Percentiles rank a stretch among this genome's conserved stretches.
Conservation (phyloP, 2,797 vertebrate species). For the Euphonia xanthogaster region DNA sequence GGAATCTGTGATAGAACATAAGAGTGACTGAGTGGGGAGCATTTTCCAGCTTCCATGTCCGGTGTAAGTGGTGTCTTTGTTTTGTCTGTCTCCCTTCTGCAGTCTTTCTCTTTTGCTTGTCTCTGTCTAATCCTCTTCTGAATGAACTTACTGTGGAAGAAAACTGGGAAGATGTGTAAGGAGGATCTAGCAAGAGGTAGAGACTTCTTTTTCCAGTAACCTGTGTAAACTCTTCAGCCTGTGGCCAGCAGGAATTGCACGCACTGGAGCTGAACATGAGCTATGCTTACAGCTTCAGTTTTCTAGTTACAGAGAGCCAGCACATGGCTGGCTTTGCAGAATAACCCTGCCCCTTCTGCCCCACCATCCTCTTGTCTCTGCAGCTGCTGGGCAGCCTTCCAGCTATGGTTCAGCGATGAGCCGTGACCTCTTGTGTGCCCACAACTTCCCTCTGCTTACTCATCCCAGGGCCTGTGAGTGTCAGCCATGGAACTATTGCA, state of each 20-base stretch:
- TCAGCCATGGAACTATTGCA: background rate
- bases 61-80: background rate
- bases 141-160: background rate
- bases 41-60: background rate
- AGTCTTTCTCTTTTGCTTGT: background rate
- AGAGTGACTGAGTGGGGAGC: background rate
- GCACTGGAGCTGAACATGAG: background rate
- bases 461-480: background rate
- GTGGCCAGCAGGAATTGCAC: background rate
- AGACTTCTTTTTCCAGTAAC: background rate
- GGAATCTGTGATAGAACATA: background rate
- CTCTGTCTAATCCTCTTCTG: background rate
- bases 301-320: background rate
- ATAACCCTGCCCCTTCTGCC: background rate
- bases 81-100: background rate
- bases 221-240: background rate
- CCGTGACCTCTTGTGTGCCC: background rate
- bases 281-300: background rate
- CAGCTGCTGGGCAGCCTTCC: background rate
- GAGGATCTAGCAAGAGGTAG: background rate
- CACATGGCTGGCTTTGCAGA: background rate
- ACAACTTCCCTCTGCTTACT: background rate
- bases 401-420: background rate
- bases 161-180: background rate
- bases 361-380: background rate